Base-by-base conservation (phyloP, 2,888 invertebrate genomes). In the Venusia cambrica region DNA sequence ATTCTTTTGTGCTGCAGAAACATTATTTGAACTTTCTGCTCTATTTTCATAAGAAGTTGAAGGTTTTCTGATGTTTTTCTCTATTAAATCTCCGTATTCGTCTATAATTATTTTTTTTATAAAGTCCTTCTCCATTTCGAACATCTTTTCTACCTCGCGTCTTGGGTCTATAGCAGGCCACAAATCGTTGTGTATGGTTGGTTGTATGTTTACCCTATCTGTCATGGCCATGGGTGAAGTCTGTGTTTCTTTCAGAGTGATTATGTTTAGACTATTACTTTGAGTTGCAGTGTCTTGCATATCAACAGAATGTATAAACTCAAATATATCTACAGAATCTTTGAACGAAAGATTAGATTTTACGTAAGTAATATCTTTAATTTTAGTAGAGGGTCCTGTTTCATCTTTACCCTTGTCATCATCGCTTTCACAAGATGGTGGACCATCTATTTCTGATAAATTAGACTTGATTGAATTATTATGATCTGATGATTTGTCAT, bases 221-320 rank as follows among this genome's bases (percentile, higher is more conserved):
- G 51, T 61, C 45, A 61, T 65, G 0, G 51, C 61, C 45, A 61
- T 65, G 0, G 87, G 81, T 4, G 85, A 78, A 1, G 87, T 87
- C 52, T 87, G 87, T 1, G 85, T 85, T 62, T 83, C 79, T 62
- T 84, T 85, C 9, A 69, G 66, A n/a, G 64, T 62, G 51, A 77
- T 74, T 57, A 68, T 75, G 27, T 63, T 59, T 1, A 48, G 49
- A 1, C 56, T 44, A 45, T 64, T 64, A 42, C 81, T 88, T 63
- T 88, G 88, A 16, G 83, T 87, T 1, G 75, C 80, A 24, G 60
- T 73, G 25, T 88, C 87, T 50, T 81, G 81, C 1, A 72, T 83
- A 12, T 80, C 75, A 15, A 87, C 60, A 0, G 66, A 65, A 48
- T 84, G 87, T 25, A 87, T 52, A 49, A 68, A 88, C 62, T 88